These are phyloP conservation scores for Elanus axillaris DNA, from an alignment of 2,113 vertebrate genomes.

Conservation along the genomic window DNA sequence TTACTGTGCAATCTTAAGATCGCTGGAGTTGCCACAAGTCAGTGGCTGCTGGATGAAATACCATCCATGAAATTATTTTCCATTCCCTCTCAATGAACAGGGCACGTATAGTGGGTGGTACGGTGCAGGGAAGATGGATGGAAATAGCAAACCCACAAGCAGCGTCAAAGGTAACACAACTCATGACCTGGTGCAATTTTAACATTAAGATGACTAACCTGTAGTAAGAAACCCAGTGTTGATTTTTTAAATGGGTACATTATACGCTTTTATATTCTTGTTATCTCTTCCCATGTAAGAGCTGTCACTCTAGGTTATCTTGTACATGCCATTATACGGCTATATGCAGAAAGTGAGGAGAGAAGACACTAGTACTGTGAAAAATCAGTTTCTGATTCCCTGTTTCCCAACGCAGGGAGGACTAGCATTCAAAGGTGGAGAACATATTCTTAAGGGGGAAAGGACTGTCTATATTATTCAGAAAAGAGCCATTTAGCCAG, in stretches of 20 bases:
- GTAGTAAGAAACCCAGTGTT: background rate
- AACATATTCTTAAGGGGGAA: background rate
- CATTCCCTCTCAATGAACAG: background rate
- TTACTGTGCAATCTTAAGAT: background rate
- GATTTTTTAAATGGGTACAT: background rate
- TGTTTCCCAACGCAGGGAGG: background rate
- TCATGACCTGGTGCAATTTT: background rate
- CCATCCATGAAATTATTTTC: background rate
- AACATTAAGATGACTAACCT: background rate
- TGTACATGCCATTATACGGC: background rate
- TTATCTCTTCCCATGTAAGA: background rate
- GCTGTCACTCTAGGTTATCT: background rate
- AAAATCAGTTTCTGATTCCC: background rate
- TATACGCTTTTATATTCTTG: background rate
- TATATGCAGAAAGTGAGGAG: background rate
- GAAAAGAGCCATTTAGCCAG: background rate
- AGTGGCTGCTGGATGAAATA: background rate
- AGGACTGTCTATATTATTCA: background rate
- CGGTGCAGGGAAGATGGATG: background rate
- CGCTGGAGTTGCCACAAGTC: background rate
- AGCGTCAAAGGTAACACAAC: background rate
- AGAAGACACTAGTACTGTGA: background rate
- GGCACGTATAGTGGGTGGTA: background rate
- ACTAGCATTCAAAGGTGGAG: background rate
- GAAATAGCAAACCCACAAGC: background rate